These are phyloP conservation scores for Hippolais icterina DNA, from an alignment of 2,113 vertebrate genomes.

Conservation along the genomic window DNA sequence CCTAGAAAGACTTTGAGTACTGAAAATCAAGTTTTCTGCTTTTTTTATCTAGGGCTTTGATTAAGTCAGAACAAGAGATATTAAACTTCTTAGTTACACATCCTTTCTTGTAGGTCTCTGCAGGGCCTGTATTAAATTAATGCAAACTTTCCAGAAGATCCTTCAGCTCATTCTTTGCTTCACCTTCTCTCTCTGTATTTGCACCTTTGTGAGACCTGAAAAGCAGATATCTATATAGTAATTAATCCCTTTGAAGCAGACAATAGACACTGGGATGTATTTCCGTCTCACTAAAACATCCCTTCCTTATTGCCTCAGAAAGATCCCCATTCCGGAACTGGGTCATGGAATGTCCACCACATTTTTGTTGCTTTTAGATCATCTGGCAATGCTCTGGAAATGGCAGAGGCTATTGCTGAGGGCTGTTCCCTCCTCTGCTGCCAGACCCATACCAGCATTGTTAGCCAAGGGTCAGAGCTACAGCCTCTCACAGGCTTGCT, in stretches of 20 bases:
- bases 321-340: not conserved
- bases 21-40: not conserved
- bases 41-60: not conserved
- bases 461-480: not conserved
- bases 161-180: not conserved
- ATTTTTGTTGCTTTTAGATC: not conserved
- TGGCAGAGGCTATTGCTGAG: rapidly evolving
- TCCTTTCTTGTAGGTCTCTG: not conserved
- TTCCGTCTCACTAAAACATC: not conserved
- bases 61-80: not conserved
- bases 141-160: not conserved
- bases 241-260: not conserved
- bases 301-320: not conserved
- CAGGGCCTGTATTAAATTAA: not conserved
- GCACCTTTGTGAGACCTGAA: not conserved
- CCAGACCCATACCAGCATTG: not conserved
- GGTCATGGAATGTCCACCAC: rapidly evolving
- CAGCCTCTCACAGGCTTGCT: rapidly evolving
- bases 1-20: not conserved
- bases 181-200: not conserved
- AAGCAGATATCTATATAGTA: not conserved
- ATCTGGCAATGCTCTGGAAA: too few species aligned
- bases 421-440: not conserved
- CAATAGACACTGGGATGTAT: not conserved
- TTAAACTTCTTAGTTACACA: not conserved